Evolutionary conservation across 1,140 invertebrate species (phyloP).

Genomic region (Vollenhovia emeryi): DNA sequence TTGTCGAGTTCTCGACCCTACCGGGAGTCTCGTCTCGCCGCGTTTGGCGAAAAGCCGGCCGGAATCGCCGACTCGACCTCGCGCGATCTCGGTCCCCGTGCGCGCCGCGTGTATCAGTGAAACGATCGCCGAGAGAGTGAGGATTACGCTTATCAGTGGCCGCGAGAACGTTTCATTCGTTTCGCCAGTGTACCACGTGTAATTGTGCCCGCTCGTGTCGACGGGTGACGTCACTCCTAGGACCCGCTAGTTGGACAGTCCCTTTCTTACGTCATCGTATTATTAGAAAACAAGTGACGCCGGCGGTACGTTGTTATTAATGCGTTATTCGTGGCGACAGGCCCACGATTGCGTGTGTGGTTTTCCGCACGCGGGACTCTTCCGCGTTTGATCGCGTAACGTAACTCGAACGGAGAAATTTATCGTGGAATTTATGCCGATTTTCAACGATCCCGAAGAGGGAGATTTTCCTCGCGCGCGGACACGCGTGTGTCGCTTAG

Average conservation of each 20-base stretch:
- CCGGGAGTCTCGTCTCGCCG: background rate
- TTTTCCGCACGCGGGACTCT: slow-evolving; percentile 6
- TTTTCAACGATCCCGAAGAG: background rate
- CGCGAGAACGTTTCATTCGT: background rate
- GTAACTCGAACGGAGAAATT: background rate
- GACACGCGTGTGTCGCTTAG: background rate
- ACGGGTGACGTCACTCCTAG: slow-evolving; percentile 21
- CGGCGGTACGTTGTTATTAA: slow-evolving; percentile 27
- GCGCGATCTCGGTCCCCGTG: background rate
- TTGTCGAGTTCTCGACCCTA: background rate
- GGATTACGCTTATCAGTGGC: background rate
- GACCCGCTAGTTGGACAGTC: background rate
- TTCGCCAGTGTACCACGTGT: background rate
- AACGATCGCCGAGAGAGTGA: too few relatives aligned
- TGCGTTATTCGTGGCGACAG: background rate
- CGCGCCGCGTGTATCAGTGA: background rate
- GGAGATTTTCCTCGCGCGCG: background rate
- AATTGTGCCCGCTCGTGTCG: background rate
- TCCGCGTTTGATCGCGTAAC: slow-evolving; percentile 14
- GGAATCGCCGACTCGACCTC: background rate
- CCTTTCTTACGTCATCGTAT: background rate
- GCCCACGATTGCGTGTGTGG: background rate
- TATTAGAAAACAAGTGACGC: slow-evolving; percentile 13
- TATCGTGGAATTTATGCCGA: background rate
- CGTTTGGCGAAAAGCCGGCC: background rate